Evolutionary conservation across 2,797 vertebrate species (phyloP), one percentile per base, ranked within the genome.

Genomic region (Lates japonicus): DNA sequence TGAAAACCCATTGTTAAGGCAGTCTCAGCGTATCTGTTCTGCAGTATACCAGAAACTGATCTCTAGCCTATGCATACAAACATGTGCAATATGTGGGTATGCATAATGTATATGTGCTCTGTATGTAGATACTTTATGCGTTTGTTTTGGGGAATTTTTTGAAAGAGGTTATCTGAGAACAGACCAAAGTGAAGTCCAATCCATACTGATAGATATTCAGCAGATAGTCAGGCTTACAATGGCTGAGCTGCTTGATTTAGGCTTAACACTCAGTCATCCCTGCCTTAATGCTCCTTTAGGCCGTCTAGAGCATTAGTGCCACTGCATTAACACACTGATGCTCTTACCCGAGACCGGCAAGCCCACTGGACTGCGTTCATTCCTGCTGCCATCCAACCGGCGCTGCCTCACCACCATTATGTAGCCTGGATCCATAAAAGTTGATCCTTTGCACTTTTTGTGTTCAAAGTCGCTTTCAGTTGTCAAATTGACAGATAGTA

Each of bases 281-380:
- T 75, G 80, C 88, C 66, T 87, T 91, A 93, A 93, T 91, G 74
- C 91, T 78, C 81, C 87, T 92, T 82, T 87, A 88, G 90, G 87
- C 87, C 41, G 22, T 84, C 75, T 46, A 83, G 87, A 61, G 76
- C 83, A 92, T 93, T 93, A 93, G 90, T 88, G 87, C 84, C 85
- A 88, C 87, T 76, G 90, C 90, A 92, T 91, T 92, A 93, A 81
- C 86, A 87, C 76, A 58, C 84, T 86, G 88, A 91, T 88, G 91
- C 90, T 92, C 88, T 90, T 85, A 86, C 72, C 54, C 31, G 33
- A 83, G 74, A 80, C 67, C 46, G 54, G 44, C 70, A 33, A 64
- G 63, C 75, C 71, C 76, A 69, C 77, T 67, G 70, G 79, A 82
- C 60, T 35, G 61, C 37, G 0, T 63, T 42, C 65, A 12, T 57